Conservation (phyloP, 2,888 invertebrate species). For the Drosophila subsilvestris region DNA sequence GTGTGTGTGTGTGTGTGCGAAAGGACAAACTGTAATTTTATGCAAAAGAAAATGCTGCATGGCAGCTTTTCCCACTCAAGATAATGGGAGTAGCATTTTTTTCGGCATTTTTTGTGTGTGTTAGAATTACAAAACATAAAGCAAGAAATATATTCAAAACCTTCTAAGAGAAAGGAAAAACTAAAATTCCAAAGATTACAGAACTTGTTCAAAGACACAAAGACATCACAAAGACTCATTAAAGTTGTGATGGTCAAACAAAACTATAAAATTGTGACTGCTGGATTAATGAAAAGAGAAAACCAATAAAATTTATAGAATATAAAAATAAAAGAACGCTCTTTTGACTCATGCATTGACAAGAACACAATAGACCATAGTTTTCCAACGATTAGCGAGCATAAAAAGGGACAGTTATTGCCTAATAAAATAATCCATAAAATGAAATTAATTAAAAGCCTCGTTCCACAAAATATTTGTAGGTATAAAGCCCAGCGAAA, state of each 20-base stretch:
- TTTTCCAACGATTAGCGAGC: neutral
- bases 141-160: neutral
- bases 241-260: neutral
- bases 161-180: neutral
- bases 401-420: neutral
- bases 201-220: neutral
- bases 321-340: neutral
- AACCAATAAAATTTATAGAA: neutral
- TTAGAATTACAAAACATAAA: neutral
- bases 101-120: conserved; percentile 12
- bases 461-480: neutral
- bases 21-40: conserved; percentile 73
- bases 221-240: neutral
- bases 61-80: conserved; percentile 48
- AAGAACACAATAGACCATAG: neutral
- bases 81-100: conserved; percentile 59
- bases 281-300: neutral
- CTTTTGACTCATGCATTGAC: neutral
- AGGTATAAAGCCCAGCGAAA: neutral
- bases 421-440: neutral
- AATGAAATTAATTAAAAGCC: neutral
- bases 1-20: conserved; percentile 38
- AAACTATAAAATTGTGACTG: neutral
- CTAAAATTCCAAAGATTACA: neutral
- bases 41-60: conserved; percentile 69